Evolutionary conservation across 1,140 invertebrate species (phyloP).

Genomic region (Gonatopus flavifemur): DNA sequence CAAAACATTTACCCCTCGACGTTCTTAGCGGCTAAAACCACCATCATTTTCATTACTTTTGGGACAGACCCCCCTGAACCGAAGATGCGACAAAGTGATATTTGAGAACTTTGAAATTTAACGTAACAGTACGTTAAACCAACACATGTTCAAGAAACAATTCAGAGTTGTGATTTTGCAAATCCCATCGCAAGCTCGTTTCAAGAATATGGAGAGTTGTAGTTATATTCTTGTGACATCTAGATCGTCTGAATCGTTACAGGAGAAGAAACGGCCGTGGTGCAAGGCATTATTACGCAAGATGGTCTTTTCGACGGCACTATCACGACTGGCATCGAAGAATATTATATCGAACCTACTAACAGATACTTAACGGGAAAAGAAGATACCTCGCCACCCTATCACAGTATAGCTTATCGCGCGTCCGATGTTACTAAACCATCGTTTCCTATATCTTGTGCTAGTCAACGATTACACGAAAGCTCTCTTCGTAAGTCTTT

Average conservation of each 20-base stretch:
- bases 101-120: no score
- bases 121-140: no score
- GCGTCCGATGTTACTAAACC: conserved; percentile 77
- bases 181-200: no score
- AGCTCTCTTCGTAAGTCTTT: conserved; percentile 26
- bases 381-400: conserved; percentile 55
- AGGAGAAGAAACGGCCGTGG: conserved; percentile 82
- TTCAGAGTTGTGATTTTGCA: no score
- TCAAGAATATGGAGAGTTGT: no score
- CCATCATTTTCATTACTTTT: no score
- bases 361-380: conserved; percentile 64
- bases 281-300: conserved; percentile 81
- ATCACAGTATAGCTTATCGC: conserved; percentile 84
- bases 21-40: no score
- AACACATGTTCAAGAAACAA: no score
- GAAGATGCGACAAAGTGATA: no score
- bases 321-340: conserved; percentile 72
- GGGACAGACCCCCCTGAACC: no score
- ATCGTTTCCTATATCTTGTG: conserved; percentile 54
- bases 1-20: no score
- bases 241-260: conserved; percentile 46
- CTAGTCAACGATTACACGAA: conserved; percentile 56
- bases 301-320: conserved; percentile 89
- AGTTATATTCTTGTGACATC: no score
- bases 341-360: conserved; percentile 86